Evolutionary conservation across 2,797 vertebrate genomes (phyloP).

Genomic region (Echiichthys vipera): DNA sequence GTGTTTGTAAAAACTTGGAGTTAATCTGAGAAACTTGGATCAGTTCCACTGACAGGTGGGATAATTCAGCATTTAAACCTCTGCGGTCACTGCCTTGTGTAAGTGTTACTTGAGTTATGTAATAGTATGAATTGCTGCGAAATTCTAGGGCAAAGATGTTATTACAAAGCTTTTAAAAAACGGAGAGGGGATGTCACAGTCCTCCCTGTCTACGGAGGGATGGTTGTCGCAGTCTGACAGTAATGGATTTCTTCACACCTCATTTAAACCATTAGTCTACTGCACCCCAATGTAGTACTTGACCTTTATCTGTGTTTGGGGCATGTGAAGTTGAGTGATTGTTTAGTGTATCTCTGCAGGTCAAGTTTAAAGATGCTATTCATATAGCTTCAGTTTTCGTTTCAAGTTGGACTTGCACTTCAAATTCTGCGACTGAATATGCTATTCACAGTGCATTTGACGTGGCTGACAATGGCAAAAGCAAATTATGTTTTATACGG

Average conservation of each 20-base stretch:
- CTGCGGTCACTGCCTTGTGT: neutral
- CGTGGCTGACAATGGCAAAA: too few species aligned
- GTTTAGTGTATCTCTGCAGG: neutral
- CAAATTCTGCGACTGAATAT: too few species aligned
- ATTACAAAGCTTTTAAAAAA: constrained; percentile 7
- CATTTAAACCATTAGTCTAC: constrained; percentile 2
- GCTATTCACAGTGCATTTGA: too few species aligned
- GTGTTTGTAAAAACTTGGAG: neutral
- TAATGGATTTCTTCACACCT: constrained; percentile 30
- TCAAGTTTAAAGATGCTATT: neutral
- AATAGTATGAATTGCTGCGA: constrained; percentile 13
- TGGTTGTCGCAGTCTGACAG: constrained; percentile 5
- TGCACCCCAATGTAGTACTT: constrained; percentile 4
- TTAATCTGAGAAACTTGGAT: neutral
- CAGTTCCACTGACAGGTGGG: neutral
- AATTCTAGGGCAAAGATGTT: constrained; percentile 9
- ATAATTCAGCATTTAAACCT: constrained; percentile 1
- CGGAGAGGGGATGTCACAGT: neutral
- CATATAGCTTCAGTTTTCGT: too few species aligned
- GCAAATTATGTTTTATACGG: too few species aligned
- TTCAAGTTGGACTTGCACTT: too few species aligned
- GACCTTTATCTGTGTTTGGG: neutral
- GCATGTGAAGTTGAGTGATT: neutral
- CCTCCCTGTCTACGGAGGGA: neutral
- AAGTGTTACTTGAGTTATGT: constrained; percentile 10